Evolutionary conservation across 1,140 invertebrate genomes (phyloP).

Genomic region (Drosophila busckii): DNA sequence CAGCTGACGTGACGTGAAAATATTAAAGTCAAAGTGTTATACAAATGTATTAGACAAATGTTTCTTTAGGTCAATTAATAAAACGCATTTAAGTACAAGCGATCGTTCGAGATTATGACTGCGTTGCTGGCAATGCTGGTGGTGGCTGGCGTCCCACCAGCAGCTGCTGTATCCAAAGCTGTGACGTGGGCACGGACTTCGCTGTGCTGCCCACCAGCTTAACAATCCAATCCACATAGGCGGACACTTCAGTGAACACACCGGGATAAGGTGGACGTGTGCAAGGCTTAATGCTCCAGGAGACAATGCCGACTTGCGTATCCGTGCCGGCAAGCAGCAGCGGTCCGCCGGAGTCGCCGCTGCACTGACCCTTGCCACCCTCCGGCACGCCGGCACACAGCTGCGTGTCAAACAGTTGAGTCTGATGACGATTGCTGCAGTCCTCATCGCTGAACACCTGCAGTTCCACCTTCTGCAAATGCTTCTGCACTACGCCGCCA

Average conservation of each 20-base stretch:
- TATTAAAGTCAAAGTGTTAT: conserved; percentile 14
- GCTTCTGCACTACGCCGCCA: conserved; percentile 60
- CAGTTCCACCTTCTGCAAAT: conserved; percentile 73
- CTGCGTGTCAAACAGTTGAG: conserved; percentile 55
- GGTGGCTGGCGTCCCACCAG: conserved; percentile 48
- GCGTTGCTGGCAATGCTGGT: background rate
- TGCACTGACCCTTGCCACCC: conserved; percentile 79
- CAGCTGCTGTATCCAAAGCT: conserved; percentile 45
- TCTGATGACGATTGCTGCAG: conserved; percentile 58
- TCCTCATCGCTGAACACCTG: conserved; percentile 69
- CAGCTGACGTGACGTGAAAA: conserved; percentile 1
- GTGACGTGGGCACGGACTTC: background rate
- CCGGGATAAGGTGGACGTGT: conserved; percentile 78
- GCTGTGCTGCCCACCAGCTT: conserved; percentile 21
- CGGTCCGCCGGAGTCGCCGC: conserved; percentile 79
- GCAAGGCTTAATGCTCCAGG: conserved; percentile 79
- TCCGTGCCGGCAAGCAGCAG: conserved; percentile 53
- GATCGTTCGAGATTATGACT: too few species aligned
- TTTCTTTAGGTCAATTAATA: conserved; percentile 36
- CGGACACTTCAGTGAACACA: conserved; percentile 80
- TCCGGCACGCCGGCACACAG: conserved; percentile 77
- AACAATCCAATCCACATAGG: conserved; percentile 79
- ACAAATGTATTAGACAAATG: conserved; percentile 5
- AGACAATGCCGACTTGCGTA: conserved; percentile 79
- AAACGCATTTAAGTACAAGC: conserved; percentile 38